Evolutionary conservation across 2,797 vertebrate species (phyloP).

Genomic region (Peromyscus melanophrys): DNA sequence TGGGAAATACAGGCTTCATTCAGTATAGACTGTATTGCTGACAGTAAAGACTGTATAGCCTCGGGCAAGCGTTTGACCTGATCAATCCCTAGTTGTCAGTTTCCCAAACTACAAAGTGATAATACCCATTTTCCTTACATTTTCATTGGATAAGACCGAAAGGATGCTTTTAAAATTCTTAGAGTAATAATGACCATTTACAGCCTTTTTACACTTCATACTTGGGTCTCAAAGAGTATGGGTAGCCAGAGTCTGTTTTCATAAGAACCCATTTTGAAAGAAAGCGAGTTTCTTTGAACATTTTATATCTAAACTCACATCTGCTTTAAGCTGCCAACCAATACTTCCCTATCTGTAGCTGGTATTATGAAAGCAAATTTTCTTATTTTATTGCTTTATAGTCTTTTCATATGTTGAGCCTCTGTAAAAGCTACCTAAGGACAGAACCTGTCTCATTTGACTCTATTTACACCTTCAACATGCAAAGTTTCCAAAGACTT

Average conservation of each 20-base stretch:
- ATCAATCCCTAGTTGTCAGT: constrained; percentile 7
- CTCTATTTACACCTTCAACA: background rate
- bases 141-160: constrained; percentile 33
- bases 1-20: constrained; percentile 29
- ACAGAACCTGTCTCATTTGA: constrained; percentile 13
- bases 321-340: background rate
- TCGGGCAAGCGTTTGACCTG: background rate
- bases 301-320: constrained; percentile 42
- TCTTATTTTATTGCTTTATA: constrained; percentile 46
- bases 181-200: constrained; percentile 21
- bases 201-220: constrained; percentile 28
- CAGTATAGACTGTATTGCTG: constrained; percentile 53
- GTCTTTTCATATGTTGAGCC: constrained; percentile 23
- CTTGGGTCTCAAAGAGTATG: constrained; percentile 19
- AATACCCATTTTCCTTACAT: constrained; percentile 11
- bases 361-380: constrained; percentile 51
- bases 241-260: background rate
- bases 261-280: constrained; percentile 55
- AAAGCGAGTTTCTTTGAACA: background rate
- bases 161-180: constrained; percentile 60
- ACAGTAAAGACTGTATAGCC: background rate
- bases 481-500: constrained; percentile 31
- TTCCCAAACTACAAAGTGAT: constrained; percentile 19
- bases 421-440: constrained; percentile 29
- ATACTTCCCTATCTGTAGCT: constrained; percentile 15